Conservation (phyloP, 2,797 vertebrate species). For the Lutjanus argentimaculatus region DNA sequence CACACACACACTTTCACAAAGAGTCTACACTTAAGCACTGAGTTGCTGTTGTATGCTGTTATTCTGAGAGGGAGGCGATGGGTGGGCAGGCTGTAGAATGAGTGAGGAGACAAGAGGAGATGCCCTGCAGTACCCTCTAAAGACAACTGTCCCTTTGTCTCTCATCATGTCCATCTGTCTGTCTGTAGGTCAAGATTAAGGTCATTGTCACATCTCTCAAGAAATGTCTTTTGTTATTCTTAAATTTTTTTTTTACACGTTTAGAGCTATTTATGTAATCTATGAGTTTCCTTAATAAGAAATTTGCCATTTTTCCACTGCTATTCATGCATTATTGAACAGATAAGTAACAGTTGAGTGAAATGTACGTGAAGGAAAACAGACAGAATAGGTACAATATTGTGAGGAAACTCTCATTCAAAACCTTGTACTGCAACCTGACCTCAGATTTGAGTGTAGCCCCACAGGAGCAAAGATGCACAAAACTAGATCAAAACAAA, state of each 20-base stretch:
- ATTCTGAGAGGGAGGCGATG: constrained; percentile 62
- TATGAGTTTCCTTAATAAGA: neutral
- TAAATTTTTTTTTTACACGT: neutral
- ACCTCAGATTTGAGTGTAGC: too few relatives aligned
- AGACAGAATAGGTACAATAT: neutral
- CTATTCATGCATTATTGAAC: neutral
- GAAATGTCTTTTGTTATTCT: neutral
- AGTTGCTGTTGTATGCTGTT: constrained; percentile 66
- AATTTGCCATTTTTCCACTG: neutral
- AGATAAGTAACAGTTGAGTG: neutral
- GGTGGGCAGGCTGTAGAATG: constrained; percentile 56
- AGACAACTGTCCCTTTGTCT: constrained; percentile 69
- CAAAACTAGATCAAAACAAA: neutral
- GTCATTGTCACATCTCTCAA: constrained; percentile 32
- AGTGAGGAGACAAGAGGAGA: constrained; percentile 61
- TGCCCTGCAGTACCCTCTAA: constrained; percentile 58
- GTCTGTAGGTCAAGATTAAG: constrained; percentile 30
- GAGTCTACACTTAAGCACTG: constrained; percentile 68
- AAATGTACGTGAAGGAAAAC: neutral
- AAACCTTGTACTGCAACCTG: neutral
- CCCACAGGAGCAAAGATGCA: neutral
- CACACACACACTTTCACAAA: constrained; percentile 65
- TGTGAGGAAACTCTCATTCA: neutral
- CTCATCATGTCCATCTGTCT: constrained; percentile 39
- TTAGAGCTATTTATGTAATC: neutral